These are phyloP conservation scores for Alauda arvensis DNA, from an alignment of 2,797 vertebrate species.

Conservation along the genomic window DNA sequence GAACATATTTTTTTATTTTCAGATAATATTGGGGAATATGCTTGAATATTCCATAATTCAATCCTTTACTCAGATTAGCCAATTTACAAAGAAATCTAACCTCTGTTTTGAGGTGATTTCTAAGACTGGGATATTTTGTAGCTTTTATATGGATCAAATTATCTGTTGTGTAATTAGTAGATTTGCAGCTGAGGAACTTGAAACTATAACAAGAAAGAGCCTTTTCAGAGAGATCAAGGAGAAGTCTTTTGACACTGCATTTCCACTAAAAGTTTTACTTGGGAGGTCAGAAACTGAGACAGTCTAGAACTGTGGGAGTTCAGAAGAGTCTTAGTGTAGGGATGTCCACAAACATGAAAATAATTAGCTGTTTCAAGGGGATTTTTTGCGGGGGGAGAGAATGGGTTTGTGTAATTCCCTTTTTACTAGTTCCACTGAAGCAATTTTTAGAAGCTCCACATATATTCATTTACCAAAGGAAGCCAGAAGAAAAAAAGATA, in stretches of 20 bases:
- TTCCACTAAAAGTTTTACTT: slow-evolving; percentile 7
- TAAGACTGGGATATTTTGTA: background rate
- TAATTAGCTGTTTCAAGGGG: background rate
- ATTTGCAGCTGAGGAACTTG: background rate
- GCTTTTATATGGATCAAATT: background rate
- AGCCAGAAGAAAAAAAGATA: background rate
- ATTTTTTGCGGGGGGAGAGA: background rate
- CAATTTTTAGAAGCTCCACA: background rate
- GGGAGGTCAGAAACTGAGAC: slow-evolving; percentile 31
- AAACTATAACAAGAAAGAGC: background rate
- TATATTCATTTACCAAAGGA: background rate
- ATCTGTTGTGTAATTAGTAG: background rate
- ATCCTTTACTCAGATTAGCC: background rate
- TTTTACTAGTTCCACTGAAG: background rate
- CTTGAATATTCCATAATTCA: background rate
- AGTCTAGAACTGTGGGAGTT: background rate
- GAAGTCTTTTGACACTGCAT: background rate
- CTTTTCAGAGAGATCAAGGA: slow-evolving; percentile 13
- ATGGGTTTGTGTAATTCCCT: background rate
- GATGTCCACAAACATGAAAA: slow-evolving; percentile 10
- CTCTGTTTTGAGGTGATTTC: background rate
- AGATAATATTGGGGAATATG: background rate
- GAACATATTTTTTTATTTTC: background rate
- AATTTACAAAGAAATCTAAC: background rate
- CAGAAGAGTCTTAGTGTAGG: background rate